Conservation (phyloP, 2,797 vertebrate genomes). For the Melanogrammus aeglefinus region DNA sequence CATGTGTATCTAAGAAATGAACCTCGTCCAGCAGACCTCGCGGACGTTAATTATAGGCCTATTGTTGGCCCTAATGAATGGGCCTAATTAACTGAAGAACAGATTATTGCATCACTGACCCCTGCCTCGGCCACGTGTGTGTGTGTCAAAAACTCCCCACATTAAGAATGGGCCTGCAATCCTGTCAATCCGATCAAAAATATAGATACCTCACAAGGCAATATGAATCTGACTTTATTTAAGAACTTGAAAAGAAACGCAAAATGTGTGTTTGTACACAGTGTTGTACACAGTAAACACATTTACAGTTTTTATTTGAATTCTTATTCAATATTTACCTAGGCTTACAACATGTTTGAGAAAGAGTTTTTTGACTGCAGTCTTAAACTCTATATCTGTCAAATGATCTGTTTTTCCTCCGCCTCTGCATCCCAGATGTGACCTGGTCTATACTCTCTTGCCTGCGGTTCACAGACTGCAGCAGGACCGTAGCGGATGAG, state of each 20-base stretch:
- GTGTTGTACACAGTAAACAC: too few relatives aligned
- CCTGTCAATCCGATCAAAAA: too few relatives aligned
- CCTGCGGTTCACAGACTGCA: neutral
- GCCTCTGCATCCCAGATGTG: slow-evolving; percentile 4
- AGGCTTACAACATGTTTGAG: neutral
- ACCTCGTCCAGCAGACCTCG: neutral
- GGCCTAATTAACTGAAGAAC: neutral
- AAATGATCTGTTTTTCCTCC: neutral
- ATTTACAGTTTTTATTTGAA: too few relatives aligned
- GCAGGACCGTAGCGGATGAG: neutral
- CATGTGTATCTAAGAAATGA: neutral
- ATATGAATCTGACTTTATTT: too few relatives aligned
- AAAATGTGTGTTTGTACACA: neutral
- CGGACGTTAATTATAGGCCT: neutral
- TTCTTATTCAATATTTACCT: neutral
- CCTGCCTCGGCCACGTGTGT: neutral
- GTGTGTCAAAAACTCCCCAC: too few relatives aligned
- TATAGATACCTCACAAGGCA: too few relatives aligned
- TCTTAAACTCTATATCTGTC: neutral
- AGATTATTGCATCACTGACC: neutral
- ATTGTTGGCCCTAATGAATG: neutral
- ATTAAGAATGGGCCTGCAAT: neutral
- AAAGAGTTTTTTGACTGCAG: neutral
- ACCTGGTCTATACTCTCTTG: neutral
- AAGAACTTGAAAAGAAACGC: neutral